A percentile compares a stretch with the other conserved stretches of the same genome.
Conservation (phyloP, 2,113 vertebrate species). For the Guaruba guarouba region DNA sequence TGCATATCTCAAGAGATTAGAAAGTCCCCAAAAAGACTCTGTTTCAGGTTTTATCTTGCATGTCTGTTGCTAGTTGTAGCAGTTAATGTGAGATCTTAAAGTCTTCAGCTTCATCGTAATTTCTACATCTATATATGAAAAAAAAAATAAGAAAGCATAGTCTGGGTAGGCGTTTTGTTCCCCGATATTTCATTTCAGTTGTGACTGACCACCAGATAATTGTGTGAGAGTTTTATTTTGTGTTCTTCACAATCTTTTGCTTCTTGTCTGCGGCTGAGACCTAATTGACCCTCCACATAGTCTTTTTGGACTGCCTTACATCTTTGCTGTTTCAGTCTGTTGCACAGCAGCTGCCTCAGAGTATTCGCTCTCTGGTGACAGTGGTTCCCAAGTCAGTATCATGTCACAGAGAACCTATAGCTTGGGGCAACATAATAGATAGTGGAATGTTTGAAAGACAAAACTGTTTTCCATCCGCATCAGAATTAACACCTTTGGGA, state of each 20-base stretch:
- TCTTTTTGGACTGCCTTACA: not conserved
- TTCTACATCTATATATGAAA: not conserved
- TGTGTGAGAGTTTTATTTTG: not conserved
- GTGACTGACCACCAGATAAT: not conserved
- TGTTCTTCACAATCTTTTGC: not conserved
- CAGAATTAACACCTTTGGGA: not conserved
- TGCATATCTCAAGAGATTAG: not conserved
- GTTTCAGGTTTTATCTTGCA: not conserved
- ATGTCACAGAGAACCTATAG: not conserved
- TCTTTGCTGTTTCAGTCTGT: not conserved
- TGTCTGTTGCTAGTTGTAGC: not conserved
- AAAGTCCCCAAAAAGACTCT: not conserved
- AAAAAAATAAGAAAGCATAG: not conserved
- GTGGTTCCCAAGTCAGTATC: not conserved
- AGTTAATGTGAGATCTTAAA: not conserved
- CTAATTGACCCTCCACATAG: accelerated
- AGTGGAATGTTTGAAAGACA: not conserved
- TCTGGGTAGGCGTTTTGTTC: not conserved
- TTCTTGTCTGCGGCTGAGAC: not conserved
- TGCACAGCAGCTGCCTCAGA: not conserved
- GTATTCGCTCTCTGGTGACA: not conserved
- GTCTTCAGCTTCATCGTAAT: not conserved
- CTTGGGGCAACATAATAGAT: not conserved
- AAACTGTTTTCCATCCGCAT: not conserved
- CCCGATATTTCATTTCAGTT: not conserved